Conservation (phyloP, 2,113 vertebrate species). For the Odocoileus virginianus region DNA sequence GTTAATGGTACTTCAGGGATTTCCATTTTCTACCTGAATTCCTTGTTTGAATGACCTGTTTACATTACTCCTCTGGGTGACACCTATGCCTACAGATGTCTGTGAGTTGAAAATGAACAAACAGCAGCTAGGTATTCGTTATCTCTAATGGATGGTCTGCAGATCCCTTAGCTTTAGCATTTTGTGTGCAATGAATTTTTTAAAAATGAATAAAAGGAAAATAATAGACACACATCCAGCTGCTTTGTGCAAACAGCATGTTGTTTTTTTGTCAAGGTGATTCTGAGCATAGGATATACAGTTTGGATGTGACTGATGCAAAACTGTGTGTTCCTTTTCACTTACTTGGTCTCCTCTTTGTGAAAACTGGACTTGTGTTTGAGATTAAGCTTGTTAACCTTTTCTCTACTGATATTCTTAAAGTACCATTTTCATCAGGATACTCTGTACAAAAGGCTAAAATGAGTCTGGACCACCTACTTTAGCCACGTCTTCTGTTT, state of each 20-base stretch:
- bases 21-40: constrained; percentile 61
- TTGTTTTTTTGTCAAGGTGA: not conserved
- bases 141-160: constrained; percentile 38
- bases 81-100: constrained; percentile 1
- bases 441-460: not conserved
- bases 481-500: not conserved
- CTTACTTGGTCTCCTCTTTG: not conserved
- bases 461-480: not conserved
- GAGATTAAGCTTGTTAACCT: not conserved
- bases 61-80: constrained; percentile 9
- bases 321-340: not conserved
- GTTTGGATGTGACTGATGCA: not conserved
- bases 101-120: constrained; percentile 46
- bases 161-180: constrained; percentile 37
- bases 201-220: constrained; percentile 20
- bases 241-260: constrained; percentile 32
- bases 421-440: not conserved
- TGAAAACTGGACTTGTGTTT: not conserved
- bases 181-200: constrained; percentile 36
- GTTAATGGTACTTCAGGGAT: not conserved
- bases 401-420: not conserved
- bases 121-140: constrained; percentile 27
- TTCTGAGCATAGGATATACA: not conserved
- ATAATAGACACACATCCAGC: not conserved
- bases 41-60: constrained; percentile 56